These are phyloP conservation scores for Atrichornis clamosus DNA, from an alignment of 2,113 vertebrate genomes.

Conservation along the genomic window DNA sequence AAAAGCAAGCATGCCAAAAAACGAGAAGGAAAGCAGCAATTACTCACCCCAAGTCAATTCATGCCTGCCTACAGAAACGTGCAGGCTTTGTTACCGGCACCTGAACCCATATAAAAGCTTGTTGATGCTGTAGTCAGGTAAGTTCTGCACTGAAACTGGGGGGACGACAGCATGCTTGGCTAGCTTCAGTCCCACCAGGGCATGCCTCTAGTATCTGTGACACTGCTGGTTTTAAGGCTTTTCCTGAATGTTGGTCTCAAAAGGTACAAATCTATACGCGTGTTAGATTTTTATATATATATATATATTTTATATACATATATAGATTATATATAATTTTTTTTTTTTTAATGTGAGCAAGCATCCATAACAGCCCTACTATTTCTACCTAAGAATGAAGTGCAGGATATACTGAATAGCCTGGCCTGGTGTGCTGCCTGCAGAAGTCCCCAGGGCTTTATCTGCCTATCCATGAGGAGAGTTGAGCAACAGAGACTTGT, in stretches of 20 bases:
- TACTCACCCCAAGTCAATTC: not conserved
- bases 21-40: not conserved
- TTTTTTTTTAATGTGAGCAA: not conserved
- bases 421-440: accelerated
- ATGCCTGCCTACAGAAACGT: not conserved
- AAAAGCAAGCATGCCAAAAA: not conserved
- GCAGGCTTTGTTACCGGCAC: accelerated
- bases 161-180: not conserved
- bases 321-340: too few relatives aligned
- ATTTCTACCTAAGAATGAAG: not conserved
- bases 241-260: not conserved
- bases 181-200: not conserved
- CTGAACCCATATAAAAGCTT: not conserved
- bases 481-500: not conserved
- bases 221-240: not conserved
- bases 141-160: not conserved
- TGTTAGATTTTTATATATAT: not conserved
- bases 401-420: accelerated
- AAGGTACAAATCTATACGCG: not conserved
- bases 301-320: not conserved
- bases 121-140: not conserved
- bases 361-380: not conserved
- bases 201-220: not conserved
- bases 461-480: not conserved
- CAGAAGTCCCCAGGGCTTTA: not conserved